phyloP scores from a whole-genome alignment of 1,140 invertebrate genomes.

The Chironomus tepperi region DNA sequence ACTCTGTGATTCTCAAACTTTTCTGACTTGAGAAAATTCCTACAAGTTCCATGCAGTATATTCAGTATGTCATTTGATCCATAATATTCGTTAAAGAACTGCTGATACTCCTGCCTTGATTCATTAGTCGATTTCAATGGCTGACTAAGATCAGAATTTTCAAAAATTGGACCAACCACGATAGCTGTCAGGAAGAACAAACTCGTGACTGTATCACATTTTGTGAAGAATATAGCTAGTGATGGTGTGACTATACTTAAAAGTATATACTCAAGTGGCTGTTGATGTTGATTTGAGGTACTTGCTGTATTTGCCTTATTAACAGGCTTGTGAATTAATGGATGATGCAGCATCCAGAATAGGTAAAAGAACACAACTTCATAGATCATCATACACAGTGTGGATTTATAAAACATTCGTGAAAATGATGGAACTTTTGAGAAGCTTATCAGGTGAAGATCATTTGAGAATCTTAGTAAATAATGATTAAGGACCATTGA shows the following conservation, averaged over 20 bases:
- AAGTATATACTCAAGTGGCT: neutral
- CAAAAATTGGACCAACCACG: neutral
- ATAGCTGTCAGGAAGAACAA: neutral
- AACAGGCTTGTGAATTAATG: neutral
- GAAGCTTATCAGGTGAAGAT: neutral
- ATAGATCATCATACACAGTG: neutral
- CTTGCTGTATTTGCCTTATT: neutral
- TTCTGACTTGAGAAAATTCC: neutral
- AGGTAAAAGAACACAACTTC: neutral
- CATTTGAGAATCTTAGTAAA: neutral
- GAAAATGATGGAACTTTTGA: neutral
- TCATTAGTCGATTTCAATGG: neutral
- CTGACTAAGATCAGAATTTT: neutral
- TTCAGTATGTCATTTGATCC: neutral
- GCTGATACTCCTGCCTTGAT: neutral
- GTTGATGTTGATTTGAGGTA: neutral
- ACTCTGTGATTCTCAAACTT: neutral
- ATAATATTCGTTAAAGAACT: no score
- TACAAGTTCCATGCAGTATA: neutral
- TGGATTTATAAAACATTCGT: neutral
- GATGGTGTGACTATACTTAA: neutral
- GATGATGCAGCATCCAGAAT: neutral
- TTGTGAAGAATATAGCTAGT: neutral
- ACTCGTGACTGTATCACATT: neutral
- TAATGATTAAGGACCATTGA: neutral